phyloP scores from a whole-genome alignment of 2,797 vertebrate species.

The Sebastes taczanowskii region DNA sequence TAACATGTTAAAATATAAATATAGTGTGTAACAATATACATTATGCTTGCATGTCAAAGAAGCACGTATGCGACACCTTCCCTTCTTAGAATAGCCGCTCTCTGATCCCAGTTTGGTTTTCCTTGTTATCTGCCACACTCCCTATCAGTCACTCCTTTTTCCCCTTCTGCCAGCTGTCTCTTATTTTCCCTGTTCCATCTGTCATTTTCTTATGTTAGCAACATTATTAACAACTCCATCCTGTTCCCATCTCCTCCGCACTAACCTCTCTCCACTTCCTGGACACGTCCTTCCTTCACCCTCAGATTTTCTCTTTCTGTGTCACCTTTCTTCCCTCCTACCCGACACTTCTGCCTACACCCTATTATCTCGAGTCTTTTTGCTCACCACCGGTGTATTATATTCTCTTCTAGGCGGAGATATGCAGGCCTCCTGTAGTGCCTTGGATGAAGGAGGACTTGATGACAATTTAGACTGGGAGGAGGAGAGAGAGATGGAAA shows the following conservation, averaged over 20 bases:
- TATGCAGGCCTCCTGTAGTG: constrained; percentile 88
- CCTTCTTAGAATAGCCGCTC: not conserved
- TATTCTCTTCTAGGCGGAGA: constrained; percentile 87
- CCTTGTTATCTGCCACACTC: constrained; percentile 31
- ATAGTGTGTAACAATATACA: not conserved
- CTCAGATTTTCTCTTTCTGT: not conserved
- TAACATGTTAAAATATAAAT: not conserved
- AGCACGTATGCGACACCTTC: not conserved
- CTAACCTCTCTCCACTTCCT: constrained; percentile 23
- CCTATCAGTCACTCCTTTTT: constrained; percentile 19
- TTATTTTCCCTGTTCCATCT: constrained; percentile 8
- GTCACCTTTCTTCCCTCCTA: constrained; percentile 28
- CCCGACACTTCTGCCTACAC: constrained; percentile 3
- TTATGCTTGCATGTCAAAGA: not conserved
- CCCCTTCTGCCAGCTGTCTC: constrained; percentile 28
- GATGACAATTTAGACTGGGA: constrained; percentile 92
- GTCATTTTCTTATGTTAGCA: constrained; percentile 29
- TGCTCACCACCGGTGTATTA: constrained; percentile 4
- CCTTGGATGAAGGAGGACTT: constrained; percentile 86
- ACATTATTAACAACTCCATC: constrained; percentile 40
- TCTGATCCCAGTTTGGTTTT: not conserved
- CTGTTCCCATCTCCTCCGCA: constrained; percentile 16
- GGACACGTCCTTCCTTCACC: constrained; percentile 10
- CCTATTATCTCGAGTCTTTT: constrained; percentile 18
- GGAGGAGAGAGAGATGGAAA: constrained; percentile 93